Evolutionary conservation across 2,797 vertebrate genomes (phyloP).

Genomic region (Rhinella marina): DNA sequence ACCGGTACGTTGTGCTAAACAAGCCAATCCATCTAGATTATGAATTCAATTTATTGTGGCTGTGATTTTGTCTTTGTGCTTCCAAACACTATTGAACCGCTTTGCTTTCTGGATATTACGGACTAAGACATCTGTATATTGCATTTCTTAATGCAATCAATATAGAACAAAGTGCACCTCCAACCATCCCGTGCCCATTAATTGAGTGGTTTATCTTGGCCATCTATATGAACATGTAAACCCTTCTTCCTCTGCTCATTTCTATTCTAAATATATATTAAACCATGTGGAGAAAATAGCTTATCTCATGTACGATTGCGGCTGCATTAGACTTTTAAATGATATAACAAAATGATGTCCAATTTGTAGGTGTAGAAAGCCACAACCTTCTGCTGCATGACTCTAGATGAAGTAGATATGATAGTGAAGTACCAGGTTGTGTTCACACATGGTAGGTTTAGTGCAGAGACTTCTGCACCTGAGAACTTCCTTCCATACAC

Average conservation of each 20-base stretch:
- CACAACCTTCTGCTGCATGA: neutral
- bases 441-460: neutral
- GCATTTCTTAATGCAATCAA: conserved; percentile 53
- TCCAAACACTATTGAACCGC: conserved; percentile 49
- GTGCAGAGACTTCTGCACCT: neutral
- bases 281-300: neutral
- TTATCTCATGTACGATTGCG: neutral
- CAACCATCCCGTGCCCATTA: conserved; percentile 26
- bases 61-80: conserved; percentile 44
- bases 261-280: conserved; percentile 3
- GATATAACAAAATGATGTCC: neutral
- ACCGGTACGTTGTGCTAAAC: conserved; percentile 18
- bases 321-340: neutral
- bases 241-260: neutral
- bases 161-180: conserved; percentile 37
- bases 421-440: neutral
- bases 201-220: conserved; percentile 19
- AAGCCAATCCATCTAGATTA: conserved; percentile 49
- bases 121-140: conserved; percentile 45
- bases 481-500: neutral
- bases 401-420: neutral
- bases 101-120: conserved; percentile 40
- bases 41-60: conserved; percentile 46
- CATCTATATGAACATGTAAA: conserved; percentile 19
- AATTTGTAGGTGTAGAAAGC: neutral